These are phyloP conservation scores for Melanogrammus aeglefinus DNA, from an alignment of 2,797 vertebrate species.

Conservation along the genomic window DNA sequence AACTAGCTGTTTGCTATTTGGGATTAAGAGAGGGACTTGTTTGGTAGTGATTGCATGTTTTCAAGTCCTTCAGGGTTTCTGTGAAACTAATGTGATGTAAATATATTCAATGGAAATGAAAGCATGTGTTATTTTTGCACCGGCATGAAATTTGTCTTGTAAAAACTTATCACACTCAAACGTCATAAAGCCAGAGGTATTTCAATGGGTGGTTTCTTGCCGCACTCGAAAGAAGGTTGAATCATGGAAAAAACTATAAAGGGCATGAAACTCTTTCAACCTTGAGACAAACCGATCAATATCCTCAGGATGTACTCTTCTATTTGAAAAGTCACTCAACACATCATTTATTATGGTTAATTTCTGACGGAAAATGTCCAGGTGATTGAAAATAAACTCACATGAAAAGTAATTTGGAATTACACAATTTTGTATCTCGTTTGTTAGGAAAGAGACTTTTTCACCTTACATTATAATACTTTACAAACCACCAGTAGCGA, in stretches of 20 bases:
- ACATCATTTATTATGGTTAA: no score
- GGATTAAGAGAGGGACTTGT: neutral
- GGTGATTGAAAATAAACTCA: no score
- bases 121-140: neutral
- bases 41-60: neutral
- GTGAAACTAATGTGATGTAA: neutral
- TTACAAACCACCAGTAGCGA: no score
- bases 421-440: no score
- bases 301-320: neutral
- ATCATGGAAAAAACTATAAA: neutral
- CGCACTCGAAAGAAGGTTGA: neutral
- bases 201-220: neutral
- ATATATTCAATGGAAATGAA: conserved; percentile 1
- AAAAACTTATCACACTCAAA: neutral
- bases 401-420: no score
- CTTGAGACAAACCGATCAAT: neutral
- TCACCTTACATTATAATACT: no score
- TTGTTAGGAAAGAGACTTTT: no score
- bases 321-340: no score
- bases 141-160: neutral
- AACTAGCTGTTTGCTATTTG: neutral
- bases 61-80: neutral
- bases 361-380: no score
- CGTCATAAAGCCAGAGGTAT: neutral
- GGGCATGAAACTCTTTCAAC: no score